Evolutionary conservation across 2,888 invertebrate species (phyloP), one percentile per base, ranked within the genome.

Genomic region (Epirrhoe alternata): DNA sequence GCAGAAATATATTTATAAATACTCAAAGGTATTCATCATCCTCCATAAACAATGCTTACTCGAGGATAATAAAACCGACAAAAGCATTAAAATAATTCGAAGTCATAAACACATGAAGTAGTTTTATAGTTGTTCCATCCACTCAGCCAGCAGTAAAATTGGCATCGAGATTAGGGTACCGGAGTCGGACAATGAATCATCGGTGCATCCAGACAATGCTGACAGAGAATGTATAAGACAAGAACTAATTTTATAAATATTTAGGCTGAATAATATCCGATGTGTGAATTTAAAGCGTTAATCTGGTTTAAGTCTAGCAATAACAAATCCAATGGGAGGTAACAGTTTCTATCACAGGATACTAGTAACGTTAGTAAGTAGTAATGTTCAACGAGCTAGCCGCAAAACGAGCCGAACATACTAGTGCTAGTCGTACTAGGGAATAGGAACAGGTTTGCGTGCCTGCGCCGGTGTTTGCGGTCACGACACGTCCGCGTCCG

Each of bases 391-490:
- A 68, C 64, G 70, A 70, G 62, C 63, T 54, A 70, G 58, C 70
- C 72, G 61, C 68, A 73, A 74, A 75, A 74, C 70, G 70, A 76
- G 77, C 73, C 66, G 74, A 77, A 30, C 38, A 59, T 51, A 17
- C 49, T 42, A 42, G 42, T 56, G 53, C 38, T 42, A 12, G 38
- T 42, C 64, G 45, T 69, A 66, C 68, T 61, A 72, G 76, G 76
- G 76, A 74, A 82, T 77, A 73, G 82, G 14, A 90, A 90, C 91
- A 79, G 90, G 89, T 91, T 89, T 83, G 79, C 82, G 72, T 69
- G 83, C 78, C 80, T 77, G 77, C 80, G 71, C 76, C 81, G 77
- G 78, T 83, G 88, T 87, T 87, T 91, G 90, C 86, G 92, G 92
- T 91, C 85, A 80, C 85, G 82, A 80, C 38, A 12, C 38, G 38